These are phyloP conservation scores for Aegotheles bennettii DNA, from an alignment of 2,113 vertebrate genomes.

Conservation along the genomic window DNA sequence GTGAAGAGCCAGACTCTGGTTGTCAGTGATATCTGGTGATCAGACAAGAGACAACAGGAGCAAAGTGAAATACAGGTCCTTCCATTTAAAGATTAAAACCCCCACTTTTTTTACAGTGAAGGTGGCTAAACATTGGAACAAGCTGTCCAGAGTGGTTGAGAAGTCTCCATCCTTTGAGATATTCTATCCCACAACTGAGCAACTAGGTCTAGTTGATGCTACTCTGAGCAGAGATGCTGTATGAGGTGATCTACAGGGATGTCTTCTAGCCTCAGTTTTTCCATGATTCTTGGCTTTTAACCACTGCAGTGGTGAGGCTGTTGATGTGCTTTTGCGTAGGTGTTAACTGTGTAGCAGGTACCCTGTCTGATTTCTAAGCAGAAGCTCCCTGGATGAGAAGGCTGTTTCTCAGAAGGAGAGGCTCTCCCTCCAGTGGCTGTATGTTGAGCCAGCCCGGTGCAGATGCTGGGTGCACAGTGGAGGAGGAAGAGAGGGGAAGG, in stretches of 20 bases:
- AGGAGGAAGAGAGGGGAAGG: not conserved
- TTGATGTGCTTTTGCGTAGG: not conserved
- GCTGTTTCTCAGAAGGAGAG: not conserved
- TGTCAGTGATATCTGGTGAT: not conserved
- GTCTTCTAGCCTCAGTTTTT: not conserved
- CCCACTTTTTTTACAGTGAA: not conserved
- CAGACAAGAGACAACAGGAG: not conserved
- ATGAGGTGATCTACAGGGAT: not conserved
- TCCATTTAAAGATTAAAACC: accelerated
- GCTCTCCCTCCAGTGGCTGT: not conserved
- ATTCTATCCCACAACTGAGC: not conserved
- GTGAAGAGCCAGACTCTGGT: not conserved
- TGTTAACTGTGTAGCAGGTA: not conserved
- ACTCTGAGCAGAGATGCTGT: not conserved
- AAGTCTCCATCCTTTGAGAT: not conserved
- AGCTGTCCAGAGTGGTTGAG: not conserved
- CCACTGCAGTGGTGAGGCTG: not conserved
- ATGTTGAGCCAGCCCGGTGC: too few relatives aligned
- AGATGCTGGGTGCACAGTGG: not conserved
- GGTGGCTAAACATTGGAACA: not conserved
- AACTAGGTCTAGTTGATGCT: not conserved
- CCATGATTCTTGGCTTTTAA: not conserved
- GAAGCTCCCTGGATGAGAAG: not conserved
- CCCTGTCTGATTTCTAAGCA: not conserved
- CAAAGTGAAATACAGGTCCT: not conserved